Conservation (phyloP, 2,113 vertebrate genomes). For the Syngnathoides biaculeatus region DNA sequence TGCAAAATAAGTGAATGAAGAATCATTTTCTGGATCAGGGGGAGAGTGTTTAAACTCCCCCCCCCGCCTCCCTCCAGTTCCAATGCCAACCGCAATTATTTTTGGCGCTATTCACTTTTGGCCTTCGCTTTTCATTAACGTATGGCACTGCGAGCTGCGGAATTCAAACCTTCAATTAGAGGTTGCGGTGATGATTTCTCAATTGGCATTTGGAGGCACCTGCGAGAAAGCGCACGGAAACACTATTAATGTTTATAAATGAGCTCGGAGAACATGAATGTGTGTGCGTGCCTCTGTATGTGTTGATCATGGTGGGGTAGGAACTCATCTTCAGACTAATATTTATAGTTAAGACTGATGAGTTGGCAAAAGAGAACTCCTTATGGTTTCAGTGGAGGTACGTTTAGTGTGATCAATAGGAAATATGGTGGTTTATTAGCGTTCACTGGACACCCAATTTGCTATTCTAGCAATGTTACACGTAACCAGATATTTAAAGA, state of each 20-base stretch:
- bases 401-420: conserved; percentile 25
- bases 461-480: conserved; percentile 13
- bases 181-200: conserved; percentile 60
- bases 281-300: neutral
- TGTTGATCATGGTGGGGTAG: conserved; percentile 34
- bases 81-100: conserved; percentile 21
- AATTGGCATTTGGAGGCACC: conserved; percentile 55
- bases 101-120: conserved; percentile 28
- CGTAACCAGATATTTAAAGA: conserved; percentile 21
- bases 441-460: conserved; percentile 8
- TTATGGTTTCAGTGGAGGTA: conserved; percentile 24
- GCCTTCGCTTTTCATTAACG: conserved; percentile 28
- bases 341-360: conserved; percentile 25
- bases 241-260: conserved; percentile 61
- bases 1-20: conserved; percentile 7
- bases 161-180: conserved; percentile 61
- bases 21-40: conserved; percentile 25
- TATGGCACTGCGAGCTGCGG: conserved; percentile 46
- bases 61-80: neutral
- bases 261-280: conserved; percentile 24
- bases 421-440: conserved; percentile 20
- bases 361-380: conserved; percentile 9
- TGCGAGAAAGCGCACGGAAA: conserved; percentile 61
- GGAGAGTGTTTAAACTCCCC: conserved; percentile 21
- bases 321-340: neutral